Base-by-base conservation (phyloP, 92 coral and sea anemone genomes). In the Zoanthus sansibaricus region DNA sequence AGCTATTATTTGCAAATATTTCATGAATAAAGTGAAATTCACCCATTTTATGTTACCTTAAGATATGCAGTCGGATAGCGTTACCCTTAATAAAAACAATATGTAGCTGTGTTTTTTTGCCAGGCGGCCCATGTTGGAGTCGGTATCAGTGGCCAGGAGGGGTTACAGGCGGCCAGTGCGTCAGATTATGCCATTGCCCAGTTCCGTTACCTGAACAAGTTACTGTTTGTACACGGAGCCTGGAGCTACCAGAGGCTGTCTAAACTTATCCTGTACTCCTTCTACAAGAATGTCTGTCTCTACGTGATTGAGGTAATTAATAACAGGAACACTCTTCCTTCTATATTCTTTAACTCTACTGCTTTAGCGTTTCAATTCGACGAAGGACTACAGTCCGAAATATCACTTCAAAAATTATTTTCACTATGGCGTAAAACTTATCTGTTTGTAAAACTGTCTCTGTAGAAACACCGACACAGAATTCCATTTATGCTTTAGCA, bases 111-210 rank as follows among this genome's bases (percentile, higher is more conserved):
- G 13, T 71, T 33, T 37, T 15, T 69, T 76, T 18, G 51, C 14
- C 76, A 96, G 99, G 99, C 99, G 14, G 99, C 99, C 15, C 99
- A 97, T 88, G 97, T 97, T 18, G 99, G 99, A 37, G 97, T 97
- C 1, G 99, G 99, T 25, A 97, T 97, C 82, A 97, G 99, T 89
- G 99, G 99, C 52, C 94, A 90, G 32, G 99, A 97, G 84, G 99
- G 99, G 37, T 89, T 97, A 75, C 99, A 97, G 87, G 99, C 99
- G 54, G 99, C 99, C 82, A 97, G 99, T 80, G 99, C 99, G 2
- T 97, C 99, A 13, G 99, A 97, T 83, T 97, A 97, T 72, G 98
- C 99, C 86, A 97, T 97, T 32, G 99, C 99, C 33, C 99, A 97
- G 99, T 96, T 96, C 88, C 96, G 98, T 72, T 97, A 91, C 62